Base-by-base conservation (phyloP, 2,797 vertebrate species). In the Eptatretus atami region DNA sequence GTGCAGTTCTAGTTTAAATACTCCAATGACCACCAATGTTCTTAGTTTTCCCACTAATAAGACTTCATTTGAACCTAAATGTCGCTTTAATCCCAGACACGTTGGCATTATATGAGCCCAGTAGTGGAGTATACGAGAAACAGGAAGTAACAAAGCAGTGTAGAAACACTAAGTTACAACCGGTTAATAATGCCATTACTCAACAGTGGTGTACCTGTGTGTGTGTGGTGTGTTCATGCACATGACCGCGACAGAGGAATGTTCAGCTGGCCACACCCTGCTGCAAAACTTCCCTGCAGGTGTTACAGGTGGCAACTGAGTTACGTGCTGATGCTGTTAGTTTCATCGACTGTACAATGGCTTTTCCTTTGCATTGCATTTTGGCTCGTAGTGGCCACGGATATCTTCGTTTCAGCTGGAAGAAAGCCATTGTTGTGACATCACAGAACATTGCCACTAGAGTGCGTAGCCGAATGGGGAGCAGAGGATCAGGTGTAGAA, bases 261-360 rank as follows among this genome's bases (percentile, higher is more conserved):
- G 87, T 65, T 94, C 69, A 95, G 87, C 71, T 70, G 84, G 12
- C 76, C 82, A 64, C 90, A 96, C n/a, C 74, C 71, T 86, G 68
- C 69, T 95, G 67, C 90, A n/a, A 96, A 70, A 93, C 90, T 0
- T 67, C 82, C n/a, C 76, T 96, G 52, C 90, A 96, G 71, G 66
- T 96, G 69, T 66, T 96, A 68, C 90, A 96, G 63, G 90, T 96
- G 54, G 84, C 87, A 60, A 73, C 92, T n/a, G 75, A 93, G 86
- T 73, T 96, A 96, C 74, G 80, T 95, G 70, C 79, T 96, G 65
- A 95, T 96, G 90, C 80, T 96, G 19, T 74, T 96, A 73, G n/a
- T n/a, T 96, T 95, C 75, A 96, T 96, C n/a, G 90, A 93, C 85
- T n/a, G 3, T 96, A 92, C 79, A 96, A 96, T 0, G 87, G 78